Conservation (phyloP, 2,797 vertebrate species). For the Micromesistius poutassou region DNA sequence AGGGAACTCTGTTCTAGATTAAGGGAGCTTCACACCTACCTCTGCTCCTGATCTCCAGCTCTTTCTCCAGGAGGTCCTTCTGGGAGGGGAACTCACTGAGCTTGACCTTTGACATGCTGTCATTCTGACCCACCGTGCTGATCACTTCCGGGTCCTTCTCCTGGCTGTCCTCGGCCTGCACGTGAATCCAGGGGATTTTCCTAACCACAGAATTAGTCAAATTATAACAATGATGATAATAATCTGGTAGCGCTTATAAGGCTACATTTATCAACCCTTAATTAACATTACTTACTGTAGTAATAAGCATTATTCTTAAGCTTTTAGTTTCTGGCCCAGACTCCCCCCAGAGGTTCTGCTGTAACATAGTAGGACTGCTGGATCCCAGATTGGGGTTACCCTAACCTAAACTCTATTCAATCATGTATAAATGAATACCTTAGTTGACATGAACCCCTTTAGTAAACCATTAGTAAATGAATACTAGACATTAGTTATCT, state of each 20-base stretch:
- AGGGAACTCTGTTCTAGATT: background rate
- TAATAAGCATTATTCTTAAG: too few relatives aligned
- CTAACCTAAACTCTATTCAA: too few relatives aligned
- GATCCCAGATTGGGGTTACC: background rate
- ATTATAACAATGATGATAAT: background rate
- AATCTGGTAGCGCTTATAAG: background rate
- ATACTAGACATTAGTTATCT: too few relatives aligned
- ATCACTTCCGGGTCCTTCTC: constrained; percentile 97
- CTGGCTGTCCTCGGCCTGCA: constrained; percentile 91
- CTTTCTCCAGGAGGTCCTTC: constrained; percentile 88
- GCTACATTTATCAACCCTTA: too few relatives aligned
- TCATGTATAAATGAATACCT: too few relatives aligned
- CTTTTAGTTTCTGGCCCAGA: too few relatives aligned
- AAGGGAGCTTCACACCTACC: constrained; percentile 64
- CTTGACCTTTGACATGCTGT: constrained; percentile 74
- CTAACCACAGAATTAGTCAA: constrained; percentile 52
- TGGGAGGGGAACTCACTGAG: constrained; percentile 72
- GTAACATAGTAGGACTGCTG: too few relatives aligned
- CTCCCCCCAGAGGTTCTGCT: too few relatives aligned
- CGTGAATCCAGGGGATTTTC: constrained; percentile 97
- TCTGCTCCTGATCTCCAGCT: constrained; percentile 84
- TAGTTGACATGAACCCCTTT: too few relatives aligned
- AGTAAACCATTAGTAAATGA: too few relatives aligned
- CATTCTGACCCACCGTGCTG: constrained; percentile 87
- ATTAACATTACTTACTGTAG: too few relatives aligned